Evolutionary conservation across 2,113 vertebrate species (phyloP), one percentile per base, ranked within the genome.

Genomic region (Castor canadensis): DNA sequence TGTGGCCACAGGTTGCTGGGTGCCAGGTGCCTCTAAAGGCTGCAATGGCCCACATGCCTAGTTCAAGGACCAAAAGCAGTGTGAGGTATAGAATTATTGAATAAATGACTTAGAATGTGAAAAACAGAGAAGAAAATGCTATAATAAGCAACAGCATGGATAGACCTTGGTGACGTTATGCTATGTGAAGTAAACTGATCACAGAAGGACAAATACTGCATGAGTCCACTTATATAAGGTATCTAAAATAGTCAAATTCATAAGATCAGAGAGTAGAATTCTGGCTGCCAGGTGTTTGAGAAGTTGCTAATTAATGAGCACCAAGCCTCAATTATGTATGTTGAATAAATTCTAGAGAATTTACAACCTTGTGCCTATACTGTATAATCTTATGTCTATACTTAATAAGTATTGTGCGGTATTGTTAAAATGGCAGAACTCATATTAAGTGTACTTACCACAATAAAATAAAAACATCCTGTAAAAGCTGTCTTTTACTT

Each of bases 101-200:
- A 95, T 92, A 96, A 93, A 93, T 93, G 60, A 49, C 89, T 93
- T n/a, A 84, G 49, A 86, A 75, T 84, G n/a, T 96, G 62, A 52
- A 10, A 77, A 38, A 47, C 9, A 87, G 17, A 15, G 17, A 52
- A 43, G 30, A 3, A 64, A 52, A 58, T 75, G 38, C 22, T 54
- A 9, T 9, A 79, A 32, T 24, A 52, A 40, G 45, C 40, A 35
- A 32, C 35, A 32, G 64, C 24, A 89, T 30, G 30, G 28, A 38
- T 60, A 4, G 35, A 91, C 1, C 1, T 49, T 49, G 89, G 47
- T 9, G 52, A 71, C 24, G 22, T 71, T 91, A 38, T 49, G n/a
- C 24, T 60, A 43, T 47, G 54, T 91, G 52, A 60, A 81, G 47
- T 47, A 91, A 91, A 28, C 40, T 49, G 38, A 32, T 22, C 32